Evolutionary conservation across 2,888 invertebrate genomes (phyloP).

Genomic region (Elmis aenea): DNA sequence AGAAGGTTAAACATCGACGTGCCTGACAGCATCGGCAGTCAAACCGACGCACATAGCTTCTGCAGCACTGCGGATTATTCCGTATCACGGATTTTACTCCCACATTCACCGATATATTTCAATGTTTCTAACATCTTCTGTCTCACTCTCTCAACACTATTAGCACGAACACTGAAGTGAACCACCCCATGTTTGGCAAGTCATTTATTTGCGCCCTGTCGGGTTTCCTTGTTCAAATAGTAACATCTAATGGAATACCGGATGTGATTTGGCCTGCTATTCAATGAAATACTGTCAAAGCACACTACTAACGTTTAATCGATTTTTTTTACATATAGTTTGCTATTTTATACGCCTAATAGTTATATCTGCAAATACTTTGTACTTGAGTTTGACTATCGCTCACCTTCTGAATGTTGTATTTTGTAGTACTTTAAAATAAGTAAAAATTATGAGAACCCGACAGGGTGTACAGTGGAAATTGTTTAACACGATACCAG

Average conservation of each 20-base stretch:
- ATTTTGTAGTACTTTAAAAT: too few relatives aligned
- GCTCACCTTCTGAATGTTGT: too few relatives aligned
- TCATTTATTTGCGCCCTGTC: conserved; percentile 37
- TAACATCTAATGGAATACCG: conserved; percentile 41
- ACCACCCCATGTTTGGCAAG: conserved; percentile 28
- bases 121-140: conserved; percentile 12
- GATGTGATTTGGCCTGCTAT: conserved; percentile 35
- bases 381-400: too few relatives aligned
- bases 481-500: too few relatives aligned
- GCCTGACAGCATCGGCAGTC: conserved; percentile 12
- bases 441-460: too few relatives aligned
- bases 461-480: too few relatives aligned
- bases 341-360: too few relatives aligned
- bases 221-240: conserved; percentile 38
- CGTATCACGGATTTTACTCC: too few relatives aligned
- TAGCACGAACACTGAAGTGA: conserved; percentile 16
- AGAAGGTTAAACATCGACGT: conserved; percentile 13
- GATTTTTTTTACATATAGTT: conserved; percentile 1
- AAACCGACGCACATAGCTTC: conserved; percentile 8
- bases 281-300: conserved; percentile 26
- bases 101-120: too few relatives aligned
- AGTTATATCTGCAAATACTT: too few relatives aligned
- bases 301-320: conserved; percentile 16
- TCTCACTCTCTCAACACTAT: conserved; percentile 18
- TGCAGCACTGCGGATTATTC: too few relatives aligned